Conservation (phyloP, 2,888 invertebrate species). For the Drosophila meridionalis region DNA sequence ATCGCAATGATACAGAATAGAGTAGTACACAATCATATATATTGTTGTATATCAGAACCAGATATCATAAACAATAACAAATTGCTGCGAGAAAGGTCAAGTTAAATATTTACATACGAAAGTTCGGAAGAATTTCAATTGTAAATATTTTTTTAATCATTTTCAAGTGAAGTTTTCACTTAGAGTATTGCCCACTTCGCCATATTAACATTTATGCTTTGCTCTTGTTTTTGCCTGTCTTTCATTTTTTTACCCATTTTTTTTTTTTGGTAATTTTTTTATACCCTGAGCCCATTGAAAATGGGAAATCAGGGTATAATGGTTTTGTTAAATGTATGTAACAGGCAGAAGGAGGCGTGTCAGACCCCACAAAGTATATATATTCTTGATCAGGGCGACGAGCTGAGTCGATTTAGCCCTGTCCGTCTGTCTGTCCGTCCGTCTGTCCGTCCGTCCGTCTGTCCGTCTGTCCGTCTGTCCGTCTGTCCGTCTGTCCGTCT, state of each 20-base stretch:
- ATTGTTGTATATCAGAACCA: not conserved
- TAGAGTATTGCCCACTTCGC: slow-evolving; percentile 36
- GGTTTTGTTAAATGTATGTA: no score
- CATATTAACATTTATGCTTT: not conserved
- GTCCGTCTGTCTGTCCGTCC: no score
- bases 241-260: not conserved
- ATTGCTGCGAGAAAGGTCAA: not conserved
- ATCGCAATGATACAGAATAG: not conserved
- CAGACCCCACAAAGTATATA: no score
- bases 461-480: no score
- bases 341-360: no score
- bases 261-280: not conserved
- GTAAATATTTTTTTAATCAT: not conserved
- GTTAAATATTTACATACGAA: slow-evolving; percentile 1
- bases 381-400: no score
- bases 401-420: no score
- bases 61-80: not conserved
- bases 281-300: no score
- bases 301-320: no score
- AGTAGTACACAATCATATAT: not conserved
- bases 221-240: slow-evolving; percentile 10
- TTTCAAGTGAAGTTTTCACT: not conserved
- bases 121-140: not conserved
- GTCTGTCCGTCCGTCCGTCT: no score
- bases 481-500: no score